Base-by-base conservation (phyloP, 2,797 vertebrate genomes). In the Thalassophryne amazonica region DNA sequence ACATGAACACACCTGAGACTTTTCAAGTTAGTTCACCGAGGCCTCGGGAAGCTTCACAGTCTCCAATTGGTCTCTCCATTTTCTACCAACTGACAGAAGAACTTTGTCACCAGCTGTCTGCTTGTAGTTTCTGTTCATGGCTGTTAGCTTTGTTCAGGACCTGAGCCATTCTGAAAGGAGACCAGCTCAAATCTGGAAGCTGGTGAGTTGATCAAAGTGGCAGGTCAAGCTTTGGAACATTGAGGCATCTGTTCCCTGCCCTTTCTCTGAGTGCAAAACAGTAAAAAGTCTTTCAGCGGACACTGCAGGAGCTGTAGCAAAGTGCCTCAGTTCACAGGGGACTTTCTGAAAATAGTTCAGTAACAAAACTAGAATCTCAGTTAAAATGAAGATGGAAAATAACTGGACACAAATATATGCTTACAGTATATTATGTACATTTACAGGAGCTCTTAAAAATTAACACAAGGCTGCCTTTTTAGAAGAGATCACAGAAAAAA, bases 341-440 rank as follows among this genome's bases (percentile, higher is more conserved):
- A 91, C 86, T 89, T 90, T 42, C 60, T 60, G 23, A 70, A 73
- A 54, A 79, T 73, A 90, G 76, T 90, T 93, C 92, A 88, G 93
- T 95, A 95, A 95, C 92, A 96, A 96, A 98, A 97, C 93, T 95
- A 97, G 67, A 83, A 91, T 93, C 91, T 86, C 90, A 89, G 88
- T 93, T 92, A 92, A 93, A 93, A 90, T 85, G 93, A 93, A 87
- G 88, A 90, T 88, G 90, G 89, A 90, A 91, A 93, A 87, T 97
- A 94, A n/a, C n/a, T n/a, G n/a, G 94, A 95, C 93, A 95, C 90
- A 83, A 66, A 72, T 93, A 93, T 92, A 94, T 88, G 89, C 92
- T 92, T 84, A 94, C 89, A 92, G 65, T 94, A 94, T 93, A 92
- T 92, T 93, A 92, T 95, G 91, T 94, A 94, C 93, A 95, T 81